phyloP scores from a whole-genome alignment of 2,888 invertebrate species.

The Cosmorhoe ocellata region DNA sequence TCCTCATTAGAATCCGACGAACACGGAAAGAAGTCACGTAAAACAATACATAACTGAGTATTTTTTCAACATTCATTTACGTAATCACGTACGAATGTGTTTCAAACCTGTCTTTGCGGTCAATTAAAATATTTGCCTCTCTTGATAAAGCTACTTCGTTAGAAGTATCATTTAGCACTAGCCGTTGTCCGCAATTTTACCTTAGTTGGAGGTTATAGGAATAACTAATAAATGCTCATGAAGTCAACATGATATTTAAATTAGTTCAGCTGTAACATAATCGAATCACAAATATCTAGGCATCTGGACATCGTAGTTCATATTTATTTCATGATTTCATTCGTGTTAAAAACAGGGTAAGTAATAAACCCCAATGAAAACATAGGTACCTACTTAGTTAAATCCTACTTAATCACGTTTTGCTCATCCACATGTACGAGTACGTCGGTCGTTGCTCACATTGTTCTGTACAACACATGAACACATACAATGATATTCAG shows the following conservation, averaged over 20 bases:
- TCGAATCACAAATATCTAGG: too few relatives aligned
- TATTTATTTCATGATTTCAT: too few relatives aligned
- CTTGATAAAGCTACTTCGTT: slow-evolving; percentile 14
- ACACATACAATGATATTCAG: slow-evolving; percentile 19
- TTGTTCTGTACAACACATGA: slow-evolving; percentile 17
- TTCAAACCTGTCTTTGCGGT: slow-evolving; percentile 37
- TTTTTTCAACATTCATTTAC: slow-evolving; percentile 23
- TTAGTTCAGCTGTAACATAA: too few relatives aligned
- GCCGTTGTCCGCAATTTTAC: too few relatives aligned
- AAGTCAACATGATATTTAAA: too few relatives aligned
- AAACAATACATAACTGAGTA: slow-evolving; percentile 19
- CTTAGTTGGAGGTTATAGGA: not conserved
- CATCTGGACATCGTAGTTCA: too few relatives aligned
- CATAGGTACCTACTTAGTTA: too few relatives aligned
- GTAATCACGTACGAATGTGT: slow-evolving; percentile 30
- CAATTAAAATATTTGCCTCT: slow-evolving; percentile 36
- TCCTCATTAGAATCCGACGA: not conserved
- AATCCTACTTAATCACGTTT: not conserved
- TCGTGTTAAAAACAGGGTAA: too few relatives aligned
- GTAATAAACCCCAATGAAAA: too few relatives aligned
- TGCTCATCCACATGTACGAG: not conserved
- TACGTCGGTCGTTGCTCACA: slow-evolving; percentile 4
- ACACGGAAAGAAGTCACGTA: slow-evolving; percentile 15
- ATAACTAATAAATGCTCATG: too few relatives aligned
- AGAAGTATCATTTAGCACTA: not conserved